Conservation (phyloP, 2,888 invertebrate genomes). For the Synergus gifuensis region DNA sequence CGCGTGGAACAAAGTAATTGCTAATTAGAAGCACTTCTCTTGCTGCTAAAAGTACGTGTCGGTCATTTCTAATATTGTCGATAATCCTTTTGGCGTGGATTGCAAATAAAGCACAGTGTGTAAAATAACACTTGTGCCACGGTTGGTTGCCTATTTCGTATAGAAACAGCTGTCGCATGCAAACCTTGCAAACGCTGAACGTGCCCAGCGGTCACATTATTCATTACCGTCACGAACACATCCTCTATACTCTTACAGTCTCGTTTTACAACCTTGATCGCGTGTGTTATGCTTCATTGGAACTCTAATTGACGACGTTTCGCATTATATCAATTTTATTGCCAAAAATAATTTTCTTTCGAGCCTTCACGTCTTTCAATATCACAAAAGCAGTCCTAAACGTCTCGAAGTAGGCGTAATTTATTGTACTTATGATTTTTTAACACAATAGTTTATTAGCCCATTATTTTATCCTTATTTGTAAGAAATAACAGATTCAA, state of each 20-base stretch:
- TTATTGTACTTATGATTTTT: too few species aligned
- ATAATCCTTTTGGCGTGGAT: slow-evolving; percentile 34
- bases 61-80: slow-evolving; percentile 40
- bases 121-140: slow-evolving; percentile 31
- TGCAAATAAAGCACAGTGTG: slow-evolving; percentile 29
- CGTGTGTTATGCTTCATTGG: slow-evolving; percentile 3
- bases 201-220: slow-evolving; percentile 38
- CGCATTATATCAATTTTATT: neutral
- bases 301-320: neutral
- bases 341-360: neutral
- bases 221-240: slow-evolving; percentile 30
- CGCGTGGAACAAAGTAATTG: slow-evolving; percentile 39
- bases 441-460: too few species aligned
- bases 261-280: slow-evolving; percentile 22
- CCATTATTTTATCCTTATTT: too few species aligned
- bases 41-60: slow-evolving; percentile 31
- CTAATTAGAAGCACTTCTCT: slow-evolving; percentile 34
- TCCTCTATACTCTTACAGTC: neutral
- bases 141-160: slow-evolving; percentile 26
- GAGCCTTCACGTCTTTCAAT: neutral
- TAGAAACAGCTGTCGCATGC: slow-evolving; percentile 40
- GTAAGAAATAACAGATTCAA: too few species aligned
- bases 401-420: neutral
- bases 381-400: neutral
- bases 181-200: slow-evolving; percentile 19